These are phyloP conservation scores for Thunnus thynnus DNA, from an alignment of 2,113 vertebrate genomes.

Conservation along the genomic window DNA sequence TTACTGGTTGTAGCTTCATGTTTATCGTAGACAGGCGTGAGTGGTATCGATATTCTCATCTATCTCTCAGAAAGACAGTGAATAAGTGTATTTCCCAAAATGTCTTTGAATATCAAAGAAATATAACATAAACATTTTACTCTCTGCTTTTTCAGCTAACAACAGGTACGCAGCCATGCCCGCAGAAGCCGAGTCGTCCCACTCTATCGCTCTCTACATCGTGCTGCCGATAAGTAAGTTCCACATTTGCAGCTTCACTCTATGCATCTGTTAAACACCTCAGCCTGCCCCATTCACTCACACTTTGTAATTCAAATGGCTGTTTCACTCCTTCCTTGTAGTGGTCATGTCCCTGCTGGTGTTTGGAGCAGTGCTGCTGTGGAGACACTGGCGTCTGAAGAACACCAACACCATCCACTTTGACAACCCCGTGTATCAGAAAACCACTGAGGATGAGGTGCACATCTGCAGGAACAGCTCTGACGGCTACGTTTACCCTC, in stretches of 20 bases:
- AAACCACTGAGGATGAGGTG: slow-evolving; percentile 90
- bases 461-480: slow-evolving; percentile 89
- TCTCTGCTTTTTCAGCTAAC: slow-evolving; percentile 37
- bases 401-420: slow-evolving; percentile 94
- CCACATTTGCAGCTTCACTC: background rate
- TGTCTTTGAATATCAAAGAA: background rate
- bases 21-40: no score
- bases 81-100: no score
- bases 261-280: background rate
- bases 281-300: background rate
- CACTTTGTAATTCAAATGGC: background rate
- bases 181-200: slow-evolving; percentile 43
- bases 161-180: slow-evolving; percentile 45
- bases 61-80: background rate
- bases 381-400: slow-evolving; percentile 90
- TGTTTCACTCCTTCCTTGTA: slow-evolving; percentile 44
- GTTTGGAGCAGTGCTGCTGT: slow-evolving; percentile 83
- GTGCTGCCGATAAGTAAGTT: slow-evolving; percentile 88
- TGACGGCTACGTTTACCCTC: slow-evolving; percentile 89
- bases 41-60: background rate
- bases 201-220: slow-evolving; percentile 79
- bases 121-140: background rate
- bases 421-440: slow-evolving; percentile 94
- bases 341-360: slow-evolving; percentile 81
- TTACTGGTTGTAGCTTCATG: no score